Base-by-base conservation (phyloP, 2,888 invertebrate species). In the Caenorhabditis macrosperma region DNA sequence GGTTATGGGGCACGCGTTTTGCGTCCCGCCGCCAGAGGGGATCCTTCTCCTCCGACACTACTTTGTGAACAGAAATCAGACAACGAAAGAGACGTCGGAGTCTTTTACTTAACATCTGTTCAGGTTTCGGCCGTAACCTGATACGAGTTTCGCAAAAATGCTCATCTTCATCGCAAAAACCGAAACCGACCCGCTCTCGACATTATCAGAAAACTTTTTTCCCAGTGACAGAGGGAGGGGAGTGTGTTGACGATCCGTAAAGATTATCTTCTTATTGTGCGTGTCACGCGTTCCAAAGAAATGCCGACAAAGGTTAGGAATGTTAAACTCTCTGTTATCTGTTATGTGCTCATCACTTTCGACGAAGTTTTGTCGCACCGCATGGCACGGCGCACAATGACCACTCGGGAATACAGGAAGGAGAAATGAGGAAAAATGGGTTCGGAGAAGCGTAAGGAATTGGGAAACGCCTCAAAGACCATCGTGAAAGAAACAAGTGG, bases 51-150 rank as follows among this genome's bases (percentile, higher is more conserved):
- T 20, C 33, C 38, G 26, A 63, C 33, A 74, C 64, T 74, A 59
- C 74, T 72, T 55, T 72, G 41, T 72, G 72, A 72, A 72, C 72
- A 72, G 72, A 64, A 72, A 72, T 74, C 74, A 74, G 74, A 66
- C 64, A 64, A 26, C 52, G 50, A 46, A 59, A 44, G 35, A 61
- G 63, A 57, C 63, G 46, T 46, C 63, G 72, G 63, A 55, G 64
- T 38, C 74, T 64, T 74, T 64, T 74, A 64, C 74, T 64, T 74
- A 74, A 64, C 74, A 74, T 74, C 74, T 74, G 74, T 74, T 74
- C 74, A 74, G 74, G 74, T 74, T 74, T 74, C 74, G 74, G 74
- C 57, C 74, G 74, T 74, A 74, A 74, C 66, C 57, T 46, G 74
- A 74, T 74, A 74, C 74, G 74, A 74, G 74, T 74, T 74, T 74